These are phyloP conservation scores for Bungarus multicinctus DNA, from an alignment of 2,113 vertebrate species.

Conservation along the genomic window DNA sequence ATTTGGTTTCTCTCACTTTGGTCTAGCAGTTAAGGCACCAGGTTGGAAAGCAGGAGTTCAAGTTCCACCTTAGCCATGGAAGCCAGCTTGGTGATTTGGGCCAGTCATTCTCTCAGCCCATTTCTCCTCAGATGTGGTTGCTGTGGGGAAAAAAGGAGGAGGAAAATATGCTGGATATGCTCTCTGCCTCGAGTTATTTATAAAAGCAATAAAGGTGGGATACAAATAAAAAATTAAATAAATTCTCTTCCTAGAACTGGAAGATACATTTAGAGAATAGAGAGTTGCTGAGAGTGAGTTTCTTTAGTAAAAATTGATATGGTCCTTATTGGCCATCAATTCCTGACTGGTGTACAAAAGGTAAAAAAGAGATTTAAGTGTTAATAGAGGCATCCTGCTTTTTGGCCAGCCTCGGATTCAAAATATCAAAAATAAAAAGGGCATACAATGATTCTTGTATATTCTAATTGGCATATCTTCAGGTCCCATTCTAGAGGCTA, in stretches of 20 bases:
- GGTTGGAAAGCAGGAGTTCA: not conserved
- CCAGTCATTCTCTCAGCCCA: not conserved
- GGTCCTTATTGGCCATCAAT: not conserved
- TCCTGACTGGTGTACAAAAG: not conserved
- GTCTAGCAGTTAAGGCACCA: not conserved
- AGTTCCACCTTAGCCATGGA: not conserved
- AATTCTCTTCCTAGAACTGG: not conserved
- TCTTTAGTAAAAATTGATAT: not conserved
- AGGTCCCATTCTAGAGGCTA: not conserved
- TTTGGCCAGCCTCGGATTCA: not conserved
- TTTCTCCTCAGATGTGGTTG: not conserved
- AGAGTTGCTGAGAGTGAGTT: not conserved
- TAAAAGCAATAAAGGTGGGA: not conserved
- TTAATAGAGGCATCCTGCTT: not conserved
- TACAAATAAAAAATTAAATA: not conserved
- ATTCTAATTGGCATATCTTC: no score
- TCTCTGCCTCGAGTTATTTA: not conserved
- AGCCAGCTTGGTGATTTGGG: not conserved
- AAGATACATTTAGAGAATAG: not conserved
- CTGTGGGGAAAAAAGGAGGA: not conserved
- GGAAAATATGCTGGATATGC: not conserved
- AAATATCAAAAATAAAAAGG: not conserved
- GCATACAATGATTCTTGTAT: not conserved
- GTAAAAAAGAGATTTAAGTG: not conserved
- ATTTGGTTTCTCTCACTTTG: not conserved